Percentiles rank a stretch among this genome's conserved stretches.
These are phyloP conservation scores for Lota lota DNA, from an alignment of 2,113 vertebrate species.

Conservation along the genomic window DNA sequence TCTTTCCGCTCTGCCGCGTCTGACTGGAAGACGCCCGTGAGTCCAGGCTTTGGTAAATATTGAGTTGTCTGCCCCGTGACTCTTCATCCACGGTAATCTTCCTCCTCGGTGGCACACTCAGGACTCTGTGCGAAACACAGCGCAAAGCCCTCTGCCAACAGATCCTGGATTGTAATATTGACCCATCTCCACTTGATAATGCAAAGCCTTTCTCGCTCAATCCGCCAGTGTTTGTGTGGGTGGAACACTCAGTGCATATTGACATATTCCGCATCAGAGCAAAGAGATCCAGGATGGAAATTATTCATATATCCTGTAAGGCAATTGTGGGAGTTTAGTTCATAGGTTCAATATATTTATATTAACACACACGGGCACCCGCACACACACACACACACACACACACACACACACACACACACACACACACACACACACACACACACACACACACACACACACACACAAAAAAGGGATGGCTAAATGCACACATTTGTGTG, in stretches of 20 bases:
- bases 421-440: background rate
- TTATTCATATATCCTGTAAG: slow-evolving; percentile 48
- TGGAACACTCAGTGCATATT: slow-evolving; percentile 55
- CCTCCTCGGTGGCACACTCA: slow-evolving; percentile 31
- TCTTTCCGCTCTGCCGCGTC: slow-evolving; percentile 5
- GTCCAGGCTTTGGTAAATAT: slow-evolving; percentile 42
- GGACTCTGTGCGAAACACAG: slow-evolving; percentile 41
- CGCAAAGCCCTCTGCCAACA: slow-evolving; percentile 43
- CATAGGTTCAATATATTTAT: slow-evolving; percentile 35
- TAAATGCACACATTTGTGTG: no score
- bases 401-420: no score
- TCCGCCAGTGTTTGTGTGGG: slow-evolving; percentile 42
- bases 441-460: background rate
- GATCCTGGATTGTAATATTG: slow-evolving; percentile 57
- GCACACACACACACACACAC: no score
- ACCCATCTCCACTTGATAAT: slow-evolving; percentile 58
- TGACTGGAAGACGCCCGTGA: slow-evolving; percentile 20
- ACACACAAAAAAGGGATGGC: background rate
- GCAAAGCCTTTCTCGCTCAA: slow-evolving; percentile 55
- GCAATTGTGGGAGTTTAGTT: slow-evolving; percentile 36
- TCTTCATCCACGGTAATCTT: slow-evolving; percentile 51
- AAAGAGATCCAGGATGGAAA: slow-evolving; percentile 50
- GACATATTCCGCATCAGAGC: slow-evolving; percentile 55
- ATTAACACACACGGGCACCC: no score
- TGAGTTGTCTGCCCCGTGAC: slow-evolving; percentile 31